Percentiles rank a stretch among this genome's conserved stretches.
These are phyloP conservation scores for Cephonodes hylas DNA, from an alignment of 2,888 invertebrate genomes.

Conservation along the genomic window DNA sequence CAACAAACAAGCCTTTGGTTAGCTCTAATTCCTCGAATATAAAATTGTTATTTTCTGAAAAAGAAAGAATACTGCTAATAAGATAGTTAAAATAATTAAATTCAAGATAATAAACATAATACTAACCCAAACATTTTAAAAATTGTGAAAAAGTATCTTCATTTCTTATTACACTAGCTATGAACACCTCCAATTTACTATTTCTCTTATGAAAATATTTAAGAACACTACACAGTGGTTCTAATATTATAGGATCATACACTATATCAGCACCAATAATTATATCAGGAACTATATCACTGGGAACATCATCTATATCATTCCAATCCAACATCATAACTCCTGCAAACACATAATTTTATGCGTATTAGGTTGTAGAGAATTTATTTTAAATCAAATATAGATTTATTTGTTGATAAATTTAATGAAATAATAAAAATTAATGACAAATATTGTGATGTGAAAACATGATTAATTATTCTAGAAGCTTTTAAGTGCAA, in stretches of 20 bases:
- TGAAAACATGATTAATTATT: too few species aligned
- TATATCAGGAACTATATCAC: slow-evolving; percentile 53
- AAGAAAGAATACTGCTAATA: slow-evolving; percentile 16
- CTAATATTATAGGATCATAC: slow-evolving; percentile 65
- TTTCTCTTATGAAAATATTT: slow-evolving; percentile 49
- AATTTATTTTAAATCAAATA: background rate
- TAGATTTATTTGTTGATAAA: too few species aligned
- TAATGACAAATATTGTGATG: too few species aligned
- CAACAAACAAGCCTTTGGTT: slow-evolving; percentile 36
- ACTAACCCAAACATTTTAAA: slow-evolving; percentile 75
- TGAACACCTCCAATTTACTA: slow-evolving; percentile 49
- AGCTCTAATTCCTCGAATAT: slow-evolving; percentile 34
- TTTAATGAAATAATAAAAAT: too few species aligned
- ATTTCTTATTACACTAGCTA: slow-evolving; percentile 81
- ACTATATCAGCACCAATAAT: slow-evolving; percentile 71
- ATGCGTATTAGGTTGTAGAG: background rate
- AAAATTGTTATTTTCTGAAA: slow-evolving; percentile 50
- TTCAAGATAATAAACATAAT: background rate
- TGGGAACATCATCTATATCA: slow-evolving; percentile 36
- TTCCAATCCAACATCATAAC: slow-evolving; percentile 62
- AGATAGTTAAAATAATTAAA: background rate
- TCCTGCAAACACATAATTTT: slow-evolving; percentile 40
- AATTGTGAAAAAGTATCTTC: slow-evolving; percentile 82
- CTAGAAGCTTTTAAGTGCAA: too few species aligned
- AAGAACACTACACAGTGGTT: slow-evolving; percentile 55